phyloP scores from a whole-genome alignment of 1,140 invertebrate species.

The Lethrus apterus region DNA sequence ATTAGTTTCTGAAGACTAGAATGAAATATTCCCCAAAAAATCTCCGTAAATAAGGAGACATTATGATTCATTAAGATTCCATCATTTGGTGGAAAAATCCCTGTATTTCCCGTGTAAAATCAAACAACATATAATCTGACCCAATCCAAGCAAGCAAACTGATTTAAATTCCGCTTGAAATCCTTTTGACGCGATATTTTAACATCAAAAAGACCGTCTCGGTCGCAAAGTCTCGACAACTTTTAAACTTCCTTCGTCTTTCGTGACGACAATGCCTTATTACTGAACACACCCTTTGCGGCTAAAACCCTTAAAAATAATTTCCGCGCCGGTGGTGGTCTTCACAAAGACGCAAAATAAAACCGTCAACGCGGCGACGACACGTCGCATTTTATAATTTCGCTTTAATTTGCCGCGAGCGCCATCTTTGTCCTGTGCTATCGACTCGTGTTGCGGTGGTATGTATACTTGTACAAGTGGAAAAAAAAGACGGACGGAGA shows the following conservation, averaged over 20 bases:
- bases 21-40: too few relatives aligned
- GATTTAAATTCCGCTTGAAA: too few relatives aligned
- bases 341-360: slow-evolving; percentile 15
- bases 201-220: too few relatives aligned
- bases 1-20: too few relatives aligned
- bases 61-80: too few relatives aligned
- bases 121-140: too few relatives aligned
- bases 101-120: too few relatives aligned
- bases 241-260: slow-evolving; percentile 12
- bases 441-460: neutral
- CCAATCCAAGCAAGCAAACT: too few relatives aligned
- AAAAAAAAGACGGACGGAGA: neutral
- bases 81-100: too few relatives aligned
- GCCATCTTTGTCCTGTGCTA: slow-evolving; percentile 8
- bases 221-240: slow-evolving; percentile 1
- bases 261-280: slow-evolving; percentile 4
- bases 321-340: slow-evolving; percentile 7
- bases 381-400: slow-evolving; percentile 3
- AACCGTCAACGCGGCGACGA: slow-evolving; percentile 9
- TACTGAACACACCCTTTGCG: slow-evolving; percentile 9
- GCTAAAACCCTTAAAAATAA: slow-evolving; percentile 15
- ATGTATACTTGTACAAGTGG: neutral
- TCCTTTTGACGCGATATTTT: too few relatives aligned
- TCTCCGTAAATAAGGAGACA: too few relatives aligned
- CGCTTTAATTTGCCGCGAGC: slow-evolving; percentile 4